Conservation (phyloP, 2,888 invertebrate genomes). For the Eupithecia abbreviata region DNA sequence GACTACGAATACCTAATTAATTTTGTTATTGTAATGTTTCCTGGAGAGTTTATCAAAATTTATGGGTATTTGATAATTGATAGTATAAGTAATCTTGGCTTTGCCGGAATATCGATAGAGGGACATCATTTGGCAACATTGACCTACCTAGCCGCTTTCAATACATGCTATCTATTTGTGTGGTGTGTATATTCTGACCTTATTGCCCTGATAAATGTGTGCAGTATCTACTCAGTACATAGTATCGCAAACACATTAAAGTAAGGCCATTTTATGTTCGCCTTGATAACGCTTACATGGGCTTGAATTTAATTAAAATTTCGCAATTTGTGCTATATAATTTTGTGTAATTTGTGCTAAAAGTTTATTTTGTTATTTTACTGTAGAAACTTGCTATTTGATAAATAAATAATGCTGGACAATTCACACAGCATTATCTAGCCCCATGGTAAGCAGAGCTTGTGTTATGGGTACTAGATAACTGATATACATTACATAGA, state of each 20-base stretch:
- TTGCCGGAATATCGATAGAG: background rate
- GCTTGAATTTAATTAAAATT: constrained; percentile 33
- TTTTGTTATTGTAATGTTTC: background rate
- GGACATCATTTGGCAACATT: background rate
- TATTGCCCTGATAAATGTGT: constrained; percentile 19
- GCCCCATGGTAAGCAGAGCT: too few relatives aligned
- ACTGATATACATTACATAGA: too few relatives aligned
- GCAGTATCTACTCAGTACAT: background rate
- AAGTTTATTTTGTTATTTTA: background rate
- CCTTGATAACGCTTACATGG: constrained; percentile 37
- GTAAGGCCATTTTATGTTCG: constrained; percentile 30
- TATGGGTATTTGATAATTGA: background rate
- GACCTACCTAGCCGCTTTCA: background rate
- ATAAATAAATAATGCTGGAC: too few relatives aligned
- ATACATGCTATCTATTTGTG: background rate
- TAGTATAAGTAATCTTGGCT: background rate
- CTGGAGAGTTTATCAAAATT: background rate
- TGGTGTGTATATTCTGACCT: constrained; percentile 17
- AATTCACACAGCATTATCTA: too few relatives aligned
- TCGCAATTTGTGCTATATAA: constrained; percentile 18
- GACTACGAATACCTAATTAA: background rate
- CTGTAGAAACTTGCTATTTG: background rate
- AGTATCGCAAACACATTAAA: constrained; percentile 33
- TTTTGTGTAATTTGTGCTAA: constrained; percentile 13
- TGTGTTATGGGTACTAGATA: too few relatives aligned